These are phyloP conservation scores for Acronicta aceris DNA, from an alignment of 2,888 invertebrate species.

Conservation along the genomic window DNA sequence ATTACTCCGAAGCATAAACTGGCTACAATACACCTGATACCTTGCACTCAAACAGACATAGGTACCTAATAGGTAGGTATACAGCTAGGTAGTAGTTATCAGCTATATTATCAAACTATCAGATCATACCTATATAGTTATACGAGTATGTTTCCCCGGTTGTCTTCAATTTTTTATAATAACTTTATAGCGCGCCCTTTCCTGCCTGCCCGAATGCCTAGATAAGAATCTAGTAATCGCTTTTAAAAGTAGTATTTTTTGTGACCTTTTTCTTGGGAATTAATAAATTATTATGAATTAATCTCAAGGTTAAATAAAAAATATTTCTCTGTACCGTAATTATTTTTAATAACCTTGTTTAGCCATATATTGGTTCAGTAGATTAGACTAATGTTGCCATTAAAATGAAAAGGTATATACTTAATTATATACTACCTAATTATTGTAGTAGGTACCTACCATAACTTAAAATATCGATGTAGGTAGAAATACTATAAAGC, in stretches of 20 bases:
- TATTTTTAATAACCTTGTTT: neutral
- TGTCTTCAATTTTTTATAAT: neutral
- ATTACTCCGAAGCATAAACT: constrained; percentile 29
- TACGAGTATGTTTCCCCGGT: constrained; percentile 20
- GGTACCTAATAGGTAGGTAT: neutral
- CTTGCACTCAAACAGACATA: constrained; percentile 9
- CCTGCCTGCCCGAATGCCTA: neutral
- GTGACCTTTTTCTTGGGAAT: neutral
- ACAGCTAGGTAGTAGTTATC: constrained; percentile 1
- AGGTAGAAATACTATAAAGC: neutral
- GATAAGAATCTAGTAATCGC: constrained; percentile 4
- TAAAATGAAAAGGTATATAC: no score
- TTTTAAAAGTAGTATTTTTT: constrained; percentile 11
- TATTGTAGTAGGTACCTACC: constrained; percentile 3
- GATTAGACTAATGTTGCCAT: neutral
- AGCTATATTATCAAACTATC: neutral
- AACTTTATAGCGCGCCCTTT: neutral
- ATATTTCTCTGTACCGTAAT: neutral
- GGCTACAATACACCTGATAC: constrained; percentile 30
- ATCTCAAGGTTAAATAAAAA: neutral
- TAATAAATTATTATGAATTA: neutral
- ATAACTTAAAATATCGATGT: neutral
- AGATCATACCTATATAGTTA: constrained; percentile 25
- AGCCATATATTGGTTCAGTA: neutral
- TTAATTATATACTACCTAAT: no score